Evolutionary conservation across 2,797 vertebrate species (phyloP).

Genomic region (Pipistrellus kuhlii): DNA sequence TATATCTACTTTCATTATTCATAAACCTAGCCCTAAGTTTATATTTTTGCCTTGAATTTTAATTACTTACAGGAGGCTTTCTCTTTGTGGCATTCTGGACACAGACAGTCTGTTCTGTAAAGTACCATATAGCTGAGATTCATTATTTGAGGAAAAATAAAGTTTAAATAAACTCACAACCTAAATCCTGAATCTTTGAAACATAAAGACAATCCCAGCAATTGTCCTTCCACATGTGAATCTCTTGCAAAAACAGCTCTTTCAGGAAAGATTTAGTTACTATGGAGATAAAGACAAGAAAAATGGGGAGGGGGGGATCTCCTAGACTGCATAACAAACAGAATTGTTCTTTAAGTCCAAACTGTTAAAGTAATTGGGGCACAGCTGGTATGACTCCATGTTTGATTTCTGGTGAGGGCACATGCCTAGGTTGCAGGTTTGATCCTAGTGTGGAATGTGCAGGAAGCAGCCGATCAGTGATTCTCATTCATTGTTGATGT

Average conservation of each 20-base stretch:
- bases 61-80: neutral
- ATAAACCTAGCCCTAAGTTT: neutral
- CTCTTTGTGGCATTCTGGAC: neutral
- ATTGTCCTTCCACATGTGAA: neutral
- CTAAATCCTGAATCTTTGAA: neutral
- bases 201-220: neutral
- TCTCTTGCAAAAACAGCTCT: neutral
- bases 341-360: neutral
- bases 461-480: no score
- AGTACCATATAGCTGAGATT: neutral
- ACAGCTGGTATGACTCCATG: no score
- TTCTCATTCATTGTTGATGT: no score
- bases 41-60: slow-evolving; percentile 23
- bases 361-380: neutral
- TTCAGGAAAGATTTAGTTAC: neutral
- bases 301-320: neutral
- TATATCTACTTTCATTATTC: neutral
- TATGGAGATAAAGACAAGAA: neutral
- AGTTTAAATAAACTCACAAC: neutral
- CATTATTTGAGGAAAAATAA: neutral
- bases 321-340: neutral
- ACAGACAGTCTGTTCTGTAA: neutral
- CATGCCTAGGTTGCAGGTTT: no score
- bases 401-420: no score
- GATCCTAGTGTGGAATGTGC: no score